phyloP scores from a whole-genome alignment of 2,113 vertebrate genomes.

The Lophius piscatorius region DNA sequence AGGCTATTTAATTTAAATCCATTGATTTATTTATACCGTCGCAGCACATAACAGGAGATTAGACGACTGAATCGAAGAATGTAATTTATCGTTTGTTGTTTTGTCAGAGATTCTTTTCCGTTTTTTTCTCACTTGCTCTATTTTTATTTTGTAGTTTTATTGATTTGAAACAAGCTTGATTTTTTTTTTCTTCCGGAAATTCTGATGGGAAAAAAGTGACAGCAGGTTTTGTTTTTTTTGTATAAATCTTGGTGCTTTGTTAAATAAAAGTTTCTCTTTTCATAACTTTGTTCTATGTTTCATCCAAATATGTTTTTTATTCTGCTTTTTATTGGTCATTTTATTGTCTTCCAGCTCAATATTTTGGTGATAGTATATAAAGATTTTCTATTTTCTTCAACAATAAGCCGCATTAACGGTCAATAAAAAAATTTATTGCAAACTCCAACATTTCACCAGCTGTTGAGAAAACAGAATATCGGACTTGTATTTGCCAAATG shows the following conservation, averaged over 20 bases:
- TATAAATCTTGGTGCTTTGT: conserved; percentile 65
- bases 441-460: too few relatives aligned
- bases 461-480: too few relatives aligned
- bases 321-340: not conserved
- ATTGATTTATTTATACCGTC: conserved; percentile 82
- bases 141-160: too few relatives aligned
- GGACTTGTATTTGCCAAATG: too few relatives aligned
- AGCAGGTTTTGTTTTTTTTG: conserved; percentile 60
- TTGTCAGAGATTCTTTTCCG: conserved; percentile 53
- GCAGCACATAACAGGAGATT: conserved; percentile 79
- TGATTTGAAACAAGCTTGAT: too few relatives aligned
- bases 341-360: not conserved
- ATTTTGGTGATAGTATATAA: too few relatives aligned
- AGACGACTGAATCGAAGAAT: conserved; percentile 71
- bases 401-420: too few relatives aligned
- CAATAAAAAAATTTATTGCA: too few relatives aligned
- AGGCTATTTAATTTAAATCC: conserved; percentile 81
- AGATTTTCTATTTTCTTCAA: too few relatives aligned
- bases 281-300: conserved; percentile 29
- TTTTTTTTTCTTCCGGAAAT: conserved; percentile 8
- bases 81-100: conserved; percentile 75
- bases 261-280: conserved; percentile 73
- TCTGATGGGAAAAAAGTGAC: conserved; percentile 44
- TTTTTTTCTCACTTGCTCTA: conserved; percentile 37
- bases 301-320: not conserved